phyloP scores from a whole-genome alignment of 1,140 invertebrate species.

The Wiebesia pumilae region DNA sequence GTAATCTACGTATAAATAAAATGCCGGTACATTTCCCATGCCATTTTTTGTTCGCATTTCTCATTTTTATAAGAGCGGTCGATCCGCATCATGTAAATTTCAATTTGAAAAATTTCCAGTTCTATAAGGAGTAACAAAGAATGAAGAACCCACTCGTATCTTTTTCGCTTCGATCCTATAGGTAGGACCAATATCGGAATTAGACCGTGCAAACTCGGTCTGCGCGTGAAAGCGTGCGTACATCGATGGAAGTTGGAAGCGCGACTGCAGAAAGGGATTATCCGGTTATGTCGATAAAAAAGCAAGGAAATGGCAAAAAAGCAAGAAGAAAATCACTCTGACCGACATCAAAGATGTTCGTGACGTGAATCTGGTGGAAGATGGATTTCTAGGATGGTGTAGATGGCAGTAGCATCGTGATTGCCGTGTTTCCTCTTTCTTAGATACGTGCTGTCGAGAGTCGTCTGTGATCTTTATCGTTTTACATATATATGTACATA shows the following conservation, averaged over 20 bases:
- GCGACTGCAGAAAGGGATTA: constrained; percentile 35
- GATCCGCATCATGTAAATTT: background rate
- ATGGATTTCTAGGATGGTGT: constrained; percentile 64
- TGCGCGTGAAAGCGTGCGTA: background rate
- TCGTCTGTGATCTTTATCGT: constrained; percentile 65
- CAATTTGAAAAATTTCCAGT: constrained; percentile 47
- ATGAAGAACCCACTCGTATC: background rate
- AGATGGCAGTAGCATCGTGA: constrained; percentile 32
- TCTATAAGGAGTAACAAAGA: background rate
- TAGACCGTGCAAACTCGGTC: constrained; percentile 46
- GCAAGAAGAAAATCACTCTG: constrained; percentile 65
- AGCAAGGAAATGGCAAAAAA: background rate
- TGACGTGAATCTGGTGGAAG: constrained; percentile 66
- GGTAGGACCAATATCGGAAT: constrained; percentile 35
- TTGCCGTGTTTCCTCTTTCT: background rate
- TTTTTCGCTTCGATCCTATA: background rate
- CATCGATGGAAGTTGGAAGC: background rate
- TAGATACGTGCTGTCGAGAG: constrained; percentile 57
- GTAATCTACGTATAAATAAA: too few relatives aligned
- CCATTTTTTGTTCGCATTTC: background rate
- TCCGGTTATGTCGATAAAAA: constrained; percentile 6
- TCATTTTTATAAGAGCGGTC: background rate
- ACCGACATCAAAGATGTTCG: constrained; percentile 70
- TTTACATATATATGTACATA: constrained; percentile 42
- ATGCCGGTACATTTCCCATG: too few relatives aligned